Evolutionary conservation across 2,113 vertebrate species (phyloP).

Genomic region (Labrus mixtus): DNA sequence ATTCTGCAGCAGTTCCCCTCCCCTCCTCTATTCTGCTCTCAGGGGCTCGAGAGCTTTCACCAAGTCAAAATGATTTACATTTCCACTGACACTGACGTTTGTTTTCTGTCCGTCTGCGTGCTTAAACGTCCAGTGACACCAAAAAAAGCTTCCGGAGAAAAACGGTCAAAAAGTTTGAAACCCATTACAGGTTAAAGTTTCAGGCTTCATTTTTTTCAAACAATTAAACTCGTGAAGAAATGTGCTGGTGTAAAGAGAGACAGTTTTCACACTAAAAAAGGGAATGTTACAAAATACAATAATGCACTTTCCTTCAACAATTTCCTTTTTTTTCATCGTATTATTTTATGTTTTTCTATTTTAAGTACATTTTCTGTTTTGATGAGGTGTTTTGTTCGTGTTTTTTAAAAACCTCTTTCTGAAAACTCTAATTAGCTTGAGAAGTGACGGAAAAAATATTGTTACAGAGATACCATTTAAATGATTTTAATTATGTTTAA

Average conservation of each 20-base stretch:
- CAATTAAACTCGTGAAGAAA: neutral
- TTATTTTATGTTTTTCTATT: too few relatives aligned
- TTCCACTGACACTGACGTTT: slow-evolving; percentile 68
- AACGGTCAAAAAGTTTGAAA: slow-evolving; percentile 73
- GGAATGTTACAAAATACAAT: too few relatives aligned
- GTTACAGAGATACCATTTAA: too few relatives aligned
- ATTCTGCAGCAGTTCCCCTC: slow-evolving; percentile 11
- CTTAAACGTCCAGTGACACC: slow-evolving; percentile 69
- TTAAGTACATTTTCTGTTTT: too few relatives aligned
- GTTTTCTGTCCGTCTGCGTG: slow-evolving; percentile 70
- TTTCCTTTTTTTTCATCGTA: too few relatives aligned
- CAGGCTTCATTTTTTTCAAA: slow-evolving; percentile 41
- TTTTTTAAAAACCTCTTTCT: too few relatives aligned
- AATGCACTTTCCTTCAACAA: too few relatives aligned
- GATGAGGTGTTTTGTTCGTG: too few relatives aligned
- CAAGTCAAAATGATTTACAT: slow-evolving; percentile 74
- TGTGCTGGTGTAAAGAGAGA: neutral
- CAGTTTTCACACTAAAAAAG: too few relatives aligned
- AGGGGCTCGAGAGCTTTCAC: slow-evolving; percentile 68
- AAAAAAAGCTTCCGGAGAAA: slow-evolving; percentile 66
- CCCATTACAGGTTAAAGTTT: slow-evolving; percentile 56
- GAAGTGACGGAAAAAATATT: too few relatives aligned
- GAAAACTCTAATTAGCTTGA: too few relatives aligned
- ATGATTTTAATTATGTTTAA: too few relatives aligned
- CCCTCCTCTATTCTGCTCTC: slow-evolving; percentile 38